A percentile compares a stretch with the other conserved stretches of the same genome.
These are phyloP conservation scores for Cepaea nemoralis DNA, from an alignment of 1,140 invertebrate species.

Conservation along the genomic window DNA sequence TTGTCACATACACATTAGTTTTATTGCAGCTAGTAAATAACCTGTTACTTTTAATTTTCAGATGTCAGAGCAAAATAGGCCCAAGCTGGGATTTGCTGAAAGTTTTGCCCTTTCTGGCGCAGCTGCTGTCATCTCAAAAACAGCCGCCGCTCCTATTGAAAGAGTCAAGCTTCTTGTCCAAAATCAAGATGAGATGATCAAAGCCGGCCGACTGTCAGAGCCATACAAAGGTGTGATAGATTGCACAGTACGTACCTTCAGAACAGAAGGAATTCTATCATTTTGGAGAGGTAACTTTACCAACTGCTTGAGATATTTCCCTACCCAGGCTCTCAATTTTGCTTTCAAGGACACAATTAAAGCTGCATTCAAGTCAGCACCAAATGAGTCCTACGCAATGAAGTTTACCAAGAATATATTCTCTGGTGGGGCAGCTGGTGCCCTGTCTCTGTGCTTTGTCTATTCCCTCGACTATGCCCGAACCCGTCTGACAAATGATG, in stretches of 20 bases:
- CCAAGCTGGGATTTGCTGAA: slow-evolving; percentile 67
- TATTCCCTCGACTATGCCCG: slow-evolving; percentile 95
- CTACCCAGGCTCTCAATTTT: slow-evolving; percentile 95
- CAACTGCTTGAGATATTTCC: slow-evolving; percentile 87
- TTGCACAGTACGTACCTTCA: slow-evolving; percentile 71
- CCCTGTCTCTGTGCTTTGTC: slow-evolving; percentile 92
- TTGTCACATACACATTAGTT: no score
- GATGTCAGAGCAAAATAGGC: not conserved
- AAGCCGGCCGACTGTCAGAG: slow-evolving; percentile 66
- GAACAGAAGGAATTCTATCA: slow-evolving; percentile 75
- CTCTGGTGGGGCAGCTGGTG: slow-evolving; percentile 93
- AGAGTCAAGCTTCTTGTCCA: slow-evolving; percentile 91
- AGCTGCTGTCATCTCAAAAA: slow-evolving; percentile 72
- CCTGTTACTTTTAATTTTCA: no score
- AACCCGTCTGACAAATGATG: slow-evolving; percentile 81
- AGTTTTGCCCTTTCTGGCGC: slow-evolving; percentile 71
- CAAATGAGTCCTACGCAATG: slow-evolving; percentile 64
- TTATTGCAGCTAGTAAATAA: no score
- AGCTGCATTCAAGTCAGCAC: slow-evolving; percentile 72
- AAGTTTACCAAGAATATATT: slow-evolving; percentile 80
- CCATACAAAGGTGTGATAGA: slow-evolving; percentile 73
- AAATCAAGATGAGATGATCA: slow-evolving; percentile 73
- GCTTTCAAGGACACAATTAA: slow-evolving; percentile 93
- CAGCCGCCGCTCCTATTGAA: slow-evolving; percentile 81
- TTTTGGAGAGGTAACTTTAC: slow-evolving; percentile 96